These are phyloP conservation scores for Helleia helle DNA, from an alignment of 2,888 invertebrate species.

Conservation along the genomic window DNA sequence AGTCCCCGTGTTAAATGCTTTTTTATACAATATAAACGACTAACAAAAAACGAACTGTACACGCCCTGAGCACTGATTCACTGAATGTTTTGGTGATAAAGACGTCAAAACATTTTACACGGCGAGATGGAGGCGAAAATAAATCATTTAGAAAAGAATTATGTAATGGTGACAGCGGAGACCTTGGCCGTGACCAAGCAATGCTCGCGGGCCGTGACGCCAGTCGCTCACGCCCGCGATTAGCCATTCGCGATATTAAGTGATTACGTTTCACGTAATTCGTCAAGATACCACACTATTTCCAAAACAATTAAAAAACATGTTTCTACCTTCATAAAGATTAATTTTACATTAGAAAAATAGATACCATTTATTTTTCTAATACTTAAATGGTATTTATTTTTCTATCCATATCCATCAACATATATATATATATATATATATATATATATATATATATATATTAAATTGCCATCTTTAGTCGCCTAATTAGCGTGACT, in stretches of 20 bases:
- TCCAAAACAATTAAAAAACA: conserved; percentile 25
- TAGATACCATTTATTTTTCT: too few relatives aligned
- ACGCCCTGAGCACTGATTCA: too few relatives aligned
- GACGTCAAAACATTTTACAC: conserved; percentile 23
- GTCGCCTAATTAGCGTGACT: too few relatives aligned
- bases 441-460: too few relatives aligned
- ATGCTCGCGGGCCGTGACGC: conserved; percentile 35
- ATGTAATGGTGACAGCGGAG: conserved; percentile 53
- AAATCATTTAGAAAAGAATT: conserved; percentile 44
- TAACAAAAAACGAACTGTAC: too few relatives aligned
- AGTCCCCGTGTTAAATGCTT: too few relatives aligned
- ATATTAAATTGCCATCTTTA: too few relatives aligned
- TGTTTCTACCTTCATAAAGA: neutral
- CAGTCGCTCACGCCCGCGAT: conserved; percentile 27
- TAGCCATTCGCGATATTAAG: conserved; percentile 30
- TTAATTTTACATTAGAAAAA: too few relatives aligned
- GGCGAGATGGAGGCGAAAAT: conserved; percentile 26
- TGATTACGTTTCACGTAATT: conserved; percentile 21
- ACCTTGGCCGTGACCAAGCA: conserved; percentile 71
- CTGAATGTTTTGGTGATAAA: conserved; percentile 14
- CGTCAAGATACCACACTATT: conserved; percentile 9
- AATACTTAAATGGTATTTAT: too few relatives aligned
- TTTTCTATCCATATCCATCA: too few relatives aligned
- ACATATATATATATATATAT: too few relatives aligned
- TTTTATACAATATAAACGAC: too few relatives aligned